These are phyloP conservation scores for Iphiclides podalirius DNA, from an alignment of 2,888 invertebrate species.

Conservation along the genomic window DNA sequence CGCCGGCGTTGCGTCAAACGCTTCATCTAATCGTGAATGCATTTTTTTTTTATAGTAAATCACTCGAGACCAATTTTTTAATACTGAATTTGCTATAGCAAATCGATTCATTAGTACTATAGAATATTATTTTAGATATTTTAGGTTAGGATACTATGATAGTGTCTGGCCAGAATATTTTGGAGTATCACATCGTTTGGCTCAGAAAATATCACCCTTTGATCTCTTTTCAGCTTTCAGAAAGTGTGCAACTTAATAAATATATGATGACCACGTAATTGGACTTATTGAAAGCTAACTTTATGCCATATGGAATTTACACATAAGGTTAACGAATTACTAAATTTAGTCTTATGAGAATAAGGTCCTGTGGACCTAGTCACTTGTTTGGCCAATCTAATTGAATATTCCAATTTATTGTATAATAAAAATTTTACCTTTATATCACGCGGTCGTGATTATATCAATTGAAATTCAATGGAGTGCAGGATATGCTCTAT, in stretches of 20 bases:
- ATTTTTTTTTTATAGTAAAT: constrained; percentile 63
- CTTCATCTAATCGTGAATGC: constrained; percentile 69
- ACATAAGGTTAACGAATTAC: constrained; percentile 80
- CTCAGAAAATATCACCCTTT: constrained; percentile 78
- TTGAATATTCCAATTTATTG: constrained; percentile 79
- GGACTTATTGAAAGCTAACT: constrained; percentile 80
- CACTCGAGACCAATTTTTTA: constrained; percentile 76
- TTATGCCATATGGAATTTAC: constrained; percentile 80
- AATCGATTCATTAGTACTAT: constrained; percentile 72
- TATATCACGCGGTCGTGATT: constrained; percentile 65
- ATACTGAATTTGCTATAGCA: constrained; percentile 73
- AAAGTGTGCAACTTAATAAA: constrained; percentile 77
- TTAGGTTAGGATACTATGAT: constrained; percentile 79
- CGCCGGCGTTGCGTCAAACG: constrained; percentile 42
- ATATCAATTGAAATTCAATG: constrained; percentile 70
- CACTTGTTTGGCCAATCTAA: constrained; percentile 78
- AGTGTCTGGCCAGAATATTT: constrained; percentile 80
- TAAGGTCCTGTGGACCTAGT: constrained; percentile 76
- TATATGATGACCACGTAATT: constrained; percentile 66
- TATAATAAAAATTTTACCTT: constrained; percentile 71
- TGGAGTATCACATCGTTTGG: constrained; percentile 80
- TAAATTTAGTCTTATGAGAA: constrained; percentile 78
- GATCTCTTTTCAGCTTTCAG: constrained; percentile 80
- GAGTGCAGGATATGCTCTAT: constrained; percentile 77
- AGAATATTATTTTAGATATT: constrained; percentile 77